These are phyloP conservation scores for Peromyscus melanophrys DNA, from an alignment of 2,797 vertebrate species.

Conservation along the genomic window DNA sequence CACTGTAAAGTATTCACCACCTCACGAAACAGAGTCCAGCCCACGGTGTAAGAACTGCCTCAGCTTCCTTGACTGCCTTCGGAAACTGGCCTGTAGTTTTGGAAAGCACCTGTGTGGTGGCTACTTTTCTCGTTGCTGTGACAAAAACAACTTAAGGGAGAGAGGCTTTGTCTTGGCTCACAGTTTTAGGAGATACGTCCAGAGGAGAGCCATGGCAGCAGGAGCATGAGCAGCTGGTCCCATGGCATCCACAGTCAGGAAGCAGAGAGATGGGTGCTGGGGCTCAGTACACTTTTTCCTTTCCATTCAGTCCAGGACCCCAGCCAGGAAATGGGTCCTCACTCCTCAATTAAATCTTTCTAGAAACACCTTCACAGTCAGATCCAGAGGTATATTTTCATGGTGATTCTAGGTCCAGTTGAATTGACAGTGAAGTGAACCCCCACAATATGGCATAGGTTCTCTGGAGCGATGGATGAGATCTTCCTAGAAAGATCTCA, in stretches of 20 bases:
- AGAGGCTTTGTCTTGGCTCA: background rate
- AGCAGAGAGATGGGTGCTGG: background rate
- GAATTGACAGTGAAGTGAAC: background rate
- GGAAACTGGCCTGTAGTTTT: conserved; percentile 36
- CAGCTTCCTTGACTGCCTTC: conserved; percentile 40
- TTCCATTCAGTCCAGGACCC: background rate
- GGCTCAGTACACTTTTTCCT: background rate
- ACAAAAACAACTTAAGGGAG: background rate
- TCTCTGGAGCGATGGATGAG: conserved; percentile 64
- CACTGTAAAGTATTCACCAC: conserved; percentile 87
- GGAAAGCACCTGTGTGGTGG: background rate
- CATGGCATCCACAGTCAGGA: background rate
- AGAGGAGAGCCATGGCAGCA: background rate
- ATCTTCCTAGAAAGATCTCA: conserved; percentile 11
- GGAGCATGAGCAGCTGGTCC: background rate
- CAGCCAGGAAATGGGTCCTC: background rate
- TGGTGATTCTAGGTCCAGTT: background rate
- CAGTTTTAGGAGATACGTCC: background rate
- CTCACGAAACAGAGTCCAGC: background rate
- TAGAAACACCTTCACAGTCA: background rate
- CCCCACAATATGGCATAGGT: background rate
- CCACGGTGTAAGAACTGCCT: conserved; percentile 80
- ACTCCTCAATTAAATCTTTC: background rate
- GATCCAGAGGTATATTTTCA: background rate
- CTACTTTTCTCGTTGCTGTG: background rate